Evolutionary conservation across 2,888 invertebrate genomes (phyloP).

Genomic region (Masnerella sp.): DNA sequence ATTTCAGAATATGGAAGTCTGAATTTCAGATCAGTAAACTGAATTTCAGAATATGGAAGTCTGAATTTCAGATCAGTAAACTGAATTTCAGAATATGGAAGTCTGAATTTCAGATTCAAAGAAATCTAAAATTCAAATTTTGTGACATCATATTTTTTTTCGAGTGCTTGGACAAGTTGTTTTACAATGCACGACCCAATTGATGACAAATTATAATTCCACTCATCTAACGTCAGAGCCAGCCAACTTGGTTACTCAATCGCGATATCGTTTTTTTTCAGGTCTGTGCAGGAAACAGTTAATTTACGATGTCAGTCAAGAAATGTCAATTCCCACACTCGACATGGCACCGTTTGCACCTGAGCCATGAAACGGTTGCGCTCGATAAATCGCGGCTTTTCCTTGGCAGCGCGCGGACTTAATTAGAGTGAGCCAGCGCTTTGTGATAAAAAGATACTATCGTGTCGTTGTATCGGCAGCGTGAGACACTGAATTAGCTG

Average conservation of each 20-base stretch:
- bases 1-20: too few species aligned
- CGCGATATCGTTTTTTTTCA: not conserved
- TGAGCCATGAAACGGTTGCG: conserved; percentile 31
- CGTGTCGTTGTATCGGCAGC: conserved; percentile 21
- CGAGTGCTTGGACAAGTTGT: too few species aligned
- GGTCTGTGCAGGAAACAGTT: conserved; percentile 24
- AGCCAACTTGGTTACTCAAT: conserved; percentile 22
- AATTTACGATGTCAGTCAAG: conserved; percentile 42
- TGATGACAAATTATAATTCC: too few species aligned
- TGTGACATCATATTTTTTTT: too few species aligned
- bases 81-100: too few species aligned
- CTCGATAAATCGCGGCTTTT: conserved; percentile 34
- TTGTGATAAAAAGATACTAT: conserved; percentile 28
- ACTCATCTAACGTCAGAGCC: too few species aligned
- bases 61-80: too few species aligned
- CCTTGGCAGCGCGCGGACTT: conserved; percentile 18
- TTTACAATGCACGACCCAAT: too few species aligned
- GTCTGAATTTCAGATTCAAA: too few species aligned
- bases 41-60: too few species aligned
- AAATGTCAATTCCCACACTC: conserved; percentile 51
- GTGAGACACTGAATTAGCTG: conserved; percentile 31
- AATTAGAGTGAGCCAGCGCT: conserved; percentile 26
- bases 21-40: too few species aligned
- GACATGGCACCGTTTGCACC: conserved; percentile 24
- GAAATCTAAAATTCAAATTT: too few species aligned